Evolutionary conservation across 2,113 vertebrate genomes (phyloP).

Genomic region (Oncorhynchus kisutch): DNA sequence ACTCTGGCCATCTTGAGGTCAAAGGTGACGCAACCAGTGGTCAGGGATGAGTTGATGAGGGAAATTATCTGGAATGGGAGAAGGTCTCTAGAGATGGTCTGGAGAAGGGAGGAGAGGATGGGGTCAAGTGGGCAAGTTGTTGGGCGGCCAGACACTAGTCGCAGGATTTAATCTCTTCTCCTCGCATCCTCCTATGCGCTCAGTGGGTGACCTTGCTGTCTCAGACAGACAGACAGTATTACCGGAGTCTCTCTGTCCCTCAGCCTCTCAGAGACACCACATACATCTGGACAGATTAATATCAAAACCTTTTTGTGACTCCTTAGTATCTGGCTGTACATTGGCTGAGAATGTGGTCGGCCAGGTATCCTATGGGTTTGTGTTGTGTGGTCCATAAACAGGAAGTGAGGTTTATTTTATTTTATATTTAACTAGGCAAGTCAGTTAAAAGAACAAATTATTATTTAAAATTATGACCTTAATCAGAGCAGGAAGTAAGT

Average conservation of each 20-base stretch:
- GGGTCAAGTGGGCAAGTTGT: no score
- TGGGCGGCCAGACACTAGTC: no score
- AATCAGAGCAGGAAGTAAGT: slow-evolving; percentile 37
- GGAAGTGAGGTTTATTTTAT: slow-evolving; percentile 21
- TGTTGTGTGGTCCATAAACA: slow-evolving; percentile 21
- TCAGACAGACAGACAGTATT: no score
- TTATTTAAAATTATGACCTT: not conserved
- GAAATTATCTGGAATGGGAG: no score
- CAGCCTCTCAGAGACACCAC: not conserved
- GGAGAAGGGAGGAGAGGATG: no score
- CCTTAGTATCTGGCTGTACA: not conserved
- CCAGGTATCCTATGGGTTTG: slow-evolving; percentile 17
- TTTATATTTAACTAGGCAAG: no score
- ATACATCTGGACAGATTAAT: not conserved
- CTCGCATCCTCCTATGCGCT: slow-evolving; percentile 34
- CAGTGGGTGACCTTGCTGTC: not conserved
- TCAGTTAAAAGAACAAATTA: no score
- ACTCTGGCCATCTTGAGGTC: no score
- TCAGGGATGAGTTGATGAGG: no score
- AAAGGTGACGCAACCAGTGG: no score
- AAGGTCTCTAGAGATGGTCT: no score
- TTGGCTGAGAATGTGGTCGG: not conserved
- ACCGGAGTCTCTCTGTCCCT: no score
- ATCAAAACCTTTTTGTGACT: not conserved
- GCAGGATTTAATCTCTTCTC: not conserved